Evolutionary conservation across 2,888 invertebrate species (phyloP), one percentile per base, ranked within the genome.

Genomic region (Cepaea hortensis): DNA sequence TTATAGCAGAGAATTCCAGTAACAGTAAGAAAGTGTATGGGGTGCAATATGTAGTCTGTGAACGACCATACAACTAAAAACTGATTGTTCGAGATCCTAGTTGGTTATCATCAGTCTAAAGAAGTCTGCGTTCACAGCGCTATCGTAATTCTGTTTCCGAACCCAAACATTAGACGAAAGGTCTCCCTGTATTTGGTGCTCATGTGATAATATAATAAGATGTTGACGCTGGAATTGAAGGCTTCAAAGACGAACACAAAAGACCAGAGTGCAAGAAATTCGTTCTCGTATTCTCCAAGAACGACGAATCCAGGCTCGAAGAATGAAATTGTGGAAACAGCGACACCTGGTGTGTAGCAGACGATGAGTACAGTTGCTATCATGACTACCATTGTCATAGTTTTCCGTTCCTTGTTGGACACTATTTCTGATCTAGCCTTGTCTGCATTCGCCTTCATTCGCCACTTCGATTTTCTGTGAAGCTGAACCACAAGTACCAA

Each of bases 211-310:
- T 84, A 84, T 3, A 84, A 3, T 23, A 84, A 84, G 23, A 84
- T 84, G 48, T 84, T 84, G 55, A 84, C 50, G 18, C 75, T 76
- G 46, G 75, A 76, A n/a, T 84, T 84, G 18, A 68, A 62, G 72
- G 62, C 18, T n/a, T 84, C 46, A 23, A 75, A 76, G 13, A 18
- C 0, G 15, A 65, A 46, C 1, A 50, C 68, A 9, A 84, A 13
- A 1, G 76, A 76, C 84, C 84, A 84, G 3, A 7, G 48, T 13
- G 76, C 62, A 3, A n/a, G 48, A 72, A 15, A 75, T 7, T 18
- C 13, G 20, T 84, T 76, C 15, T 13, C 3, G 9, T 84, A 75
- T 55, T 6, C 18, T 1, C 84, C 84, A 3, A 46, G 9, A 15
- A 84, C 65, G 46, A 23, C 76, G 15, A 76, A 84, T 48, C 61